phyloP scores from a whole-genome alignment of 2,888 invertebrate species.

The Drosophila aldrichi region DNA sequence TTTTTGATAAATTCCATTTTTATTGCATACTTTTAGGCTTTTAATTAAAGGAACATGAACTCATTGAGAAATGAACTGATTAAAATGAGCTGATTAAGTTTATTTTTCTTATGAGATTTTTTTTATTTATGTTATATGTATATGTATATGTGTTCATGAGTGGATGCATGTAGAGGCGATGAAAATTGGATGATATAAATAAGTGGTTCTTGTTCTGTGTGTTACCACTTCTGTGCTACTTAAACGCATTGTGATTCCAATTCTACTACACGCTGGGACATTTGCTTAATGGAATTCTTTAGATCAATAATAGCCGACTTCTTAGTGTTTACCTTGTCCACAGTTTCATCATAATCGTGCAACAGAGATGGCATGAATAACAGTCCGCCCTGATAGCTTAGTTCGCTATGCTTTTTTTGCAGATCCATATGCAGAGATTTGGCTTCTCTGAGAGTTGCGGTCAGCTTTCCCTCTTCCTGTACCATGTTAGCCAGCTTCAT shows the following conservation, averaged over 20 bases:
- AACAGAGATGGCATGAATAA: slow-evolving; percentile 79
- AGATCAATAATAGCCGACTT: slow-evolving; percentile 39
- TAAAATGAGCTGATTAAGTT: too few relatives aligned
- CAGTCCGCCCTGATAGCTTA: slow-evolving; percentile 76
- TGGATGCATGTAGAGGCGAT: neutral
- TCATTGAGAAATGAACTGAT: neutral
- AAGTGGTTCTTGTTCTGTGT: neutral
- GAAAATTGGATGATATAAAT: neutral
- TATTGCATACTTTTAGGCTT: neutral
- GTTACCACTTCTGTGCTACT: neutral
- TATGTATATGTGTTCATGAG: neutral
- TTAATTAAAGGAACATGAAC: neutral
- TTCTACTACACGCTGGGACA: slow-evolving; percentile 27
- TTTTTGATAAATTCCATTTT: neutral
- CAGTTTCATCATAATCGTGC: slow-evolving; percentile 79
- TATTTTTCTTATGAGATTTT: too few relatives aligned
- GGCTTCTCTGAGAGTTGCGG: slow-evolving; percentile 37
- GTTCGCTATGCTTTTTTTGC: slow-evolving; percentile 56
- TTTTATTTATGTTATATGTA: too few relatives aligned
- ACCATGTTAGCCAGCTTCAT: neutral
- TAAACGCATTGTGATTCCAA: slow-evolving; percentile 29
- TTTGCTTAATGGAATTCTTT: slow-evolving; percentile 28
- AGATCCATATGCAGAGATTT: slow-evolving; percentile 67
- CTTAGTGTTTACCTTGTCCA: slow-evolving; percentile 34
- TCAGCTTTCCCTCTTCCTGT: slow-evolving; percentile 16